Conservation (phyloP, 2,797 vertebrate species). For the Lophotriccus pileatus region DNA sequence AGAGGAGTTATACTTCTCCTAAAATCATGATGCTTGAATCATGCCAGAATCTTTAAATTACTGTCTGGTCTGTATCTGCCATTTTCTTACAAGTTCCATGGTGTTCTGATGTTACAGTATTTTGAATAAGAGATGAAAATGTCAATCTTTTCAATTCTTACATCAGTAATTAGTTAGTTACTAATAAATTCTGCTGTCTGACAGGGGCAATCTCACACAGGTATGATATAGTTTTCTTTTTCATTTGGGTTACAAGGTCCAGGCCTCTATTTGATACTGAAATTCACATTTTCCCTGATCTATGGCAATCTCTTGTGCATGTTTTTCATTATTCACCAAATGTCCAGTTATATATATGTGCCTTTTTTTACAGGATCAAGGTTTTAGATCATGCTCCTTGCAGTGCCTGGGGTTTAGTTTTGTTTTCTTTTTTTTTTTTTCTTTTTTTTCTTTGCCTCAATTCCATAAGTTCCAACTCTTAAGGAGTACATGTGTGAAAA, state of each 20-base stretch:
- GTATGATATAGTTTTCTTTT: neutral
- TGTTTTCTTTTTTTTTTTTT: neutral
- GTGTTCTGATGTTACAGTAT: neutral
- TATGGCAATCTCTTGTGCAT: neutral
- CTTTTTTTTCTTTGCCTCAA: neutral
- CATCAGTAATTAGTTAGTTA: neutral
- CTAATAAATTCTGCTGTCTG: neutral
- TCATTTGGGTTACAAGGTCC: neutral
- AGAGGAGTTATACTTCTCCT: neutral
- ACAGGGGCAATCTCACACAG: neutral
- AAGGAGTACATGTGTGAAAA: neutral
- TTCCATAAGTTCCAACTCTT: neutral
- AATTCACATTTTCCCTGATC: neutral
- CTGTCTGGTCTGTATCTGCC: neutral
- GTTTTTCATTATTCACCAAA: neutral
- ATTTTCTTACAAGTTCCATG: neutral
- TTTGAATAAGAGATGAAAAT: neutral
- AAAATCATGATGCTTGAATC: neutral
- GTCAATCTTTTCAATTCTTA: neutral
- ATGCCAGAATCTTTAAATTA: neutral
- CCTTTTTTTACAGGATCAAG: neutral
- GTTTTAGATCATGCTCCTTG: neutral
- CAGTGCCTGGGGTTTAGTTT: neutral
- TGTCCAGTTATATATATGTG: neutral
- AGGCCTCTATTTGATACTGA: neutral